These are phyloP conservation scores for Platycnemis pennipes DNA, from an alignment of 2,888 invertebrate species.

Conservation along the genomic window DNA sequence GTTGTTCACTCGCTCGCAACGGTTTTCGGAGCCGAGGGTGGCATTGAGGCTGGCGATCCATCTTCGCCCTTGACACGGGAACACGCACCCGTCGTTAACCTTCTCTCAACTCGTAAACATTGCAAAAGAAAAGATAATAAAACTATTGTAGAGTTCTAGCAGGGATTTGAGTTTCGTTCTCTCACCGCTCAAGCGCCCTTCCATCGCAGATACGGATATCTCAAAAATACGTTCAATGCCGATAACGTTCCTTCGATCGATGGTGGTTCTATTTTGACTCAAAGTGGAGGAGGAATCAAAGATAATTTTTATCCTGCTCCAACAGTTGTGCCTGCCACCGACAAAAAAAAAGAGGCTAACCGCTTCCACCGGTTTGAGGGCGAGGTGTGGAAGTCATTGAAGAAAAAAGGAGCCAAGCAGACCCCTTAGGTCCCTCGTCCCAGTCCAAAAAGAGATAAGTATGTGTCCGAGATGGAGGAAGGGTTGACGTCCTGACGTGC, in stretches of 20 bases:
- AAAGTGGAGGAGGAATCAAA: not conserved
- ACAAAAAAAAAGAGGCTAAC: not conserved
- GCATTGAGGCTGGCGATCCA: not conserved
- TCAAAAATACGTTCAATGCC: no score
- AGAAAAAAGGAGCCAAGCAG: constrained; percentile 29
- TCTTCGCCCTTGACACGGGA: not conserved
- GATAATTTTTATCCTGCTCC: not conserved
- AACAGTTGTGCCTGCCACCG: not conserved
- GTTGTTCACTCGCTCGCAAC: no score
- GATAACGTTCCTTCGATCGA: no score
- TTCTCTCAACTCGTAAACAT: not conserved
- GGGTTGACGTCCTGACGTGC: constrained; percentile 51
- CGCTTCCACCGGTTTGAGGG: constrained; percentile 2
- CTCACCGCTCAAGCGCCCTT: no score
- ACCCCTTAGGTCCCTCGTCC: not conserved
- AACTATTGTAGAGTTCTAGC: not conserved
- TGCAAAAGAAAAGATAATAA: not conserved
- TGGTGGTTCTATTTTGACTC: no score
- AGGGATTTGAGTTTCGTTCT: no score
- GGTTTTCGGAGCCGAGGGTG: not conserved
- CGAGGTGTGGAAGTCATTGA: not conserved
- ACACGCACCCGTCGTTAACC: not conserved
- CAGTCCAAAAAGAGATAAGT: constrained; percentile 38
- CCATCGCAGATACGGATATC: no score
- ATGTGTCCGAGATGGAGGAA: not conserved